phyloP scores from a whole-genome alignment of 2,113 vertebrate genomes.

The Polypterus senegalus region DNA sequence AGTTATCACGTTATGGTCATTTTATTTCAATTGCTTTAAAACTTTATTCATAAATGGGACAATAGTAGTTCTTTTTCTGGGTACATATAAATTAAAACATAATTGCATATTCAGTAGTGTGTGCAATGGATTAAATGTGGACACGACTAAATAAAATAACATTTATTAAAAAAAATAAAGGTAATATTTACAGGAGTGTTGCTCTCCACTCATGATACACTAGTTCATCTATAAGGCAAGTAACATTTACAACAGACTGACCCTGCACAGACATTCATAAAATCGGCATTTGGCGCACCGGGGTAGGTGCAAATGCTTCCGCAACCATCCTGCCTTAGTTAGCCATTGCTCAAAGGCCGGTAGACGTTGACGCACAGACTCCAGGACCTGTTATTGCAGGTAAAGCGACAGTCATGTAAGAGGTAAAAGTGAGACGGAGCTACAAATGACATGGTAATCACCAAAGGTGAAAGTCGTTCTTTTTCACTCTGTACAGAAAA shows the following conservation, averaged over 20 bases:
- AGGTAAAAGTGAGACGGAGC: no score
- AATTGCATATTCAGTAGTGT: slow-evolving; percentile 82
- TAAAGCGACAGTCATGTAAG: no score
- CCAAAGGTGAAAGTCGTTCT: no score
- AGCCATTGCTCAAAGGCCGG: no score
- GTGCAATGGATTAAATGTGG: slow-evolving; percentile 42
- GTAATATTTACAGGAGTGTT: slow-evolving; percentile 51
- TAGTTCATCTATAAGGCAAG: slow-evolving; percentile 60
- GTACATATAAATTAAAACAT: slow-evolving; percentile 48
- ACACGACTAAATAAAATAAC: slow-evolving; percentile 31
- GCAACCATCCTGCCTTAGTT: slow-evolving; percentile 12
- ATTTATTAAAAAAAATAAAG: slow-evolving; percentile 42
- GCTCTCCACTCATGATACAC: slow-evolving; percentile 34
- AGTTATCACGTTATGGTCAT: slow-evolving; percentile 55
- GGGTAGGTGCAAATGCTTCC: slow-evolving; percentile 21
- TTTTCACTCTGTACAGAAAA: no score
- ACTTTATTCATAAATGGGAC: slow-evolving; percentile 55
- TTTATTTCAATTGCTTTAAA: slow-evolving; percentile 53
- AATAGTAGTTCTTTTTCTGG: slow-evolving; percentile 21
- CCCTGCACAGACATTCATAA: slow-evolving; percentile 38
- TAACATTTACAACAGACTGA: slow-evolving; percentile 44
- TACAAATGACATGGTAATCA: no score
- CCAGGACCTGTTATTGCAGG: no score
- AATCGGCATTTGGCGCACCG: slow-evolving; percentile 33
- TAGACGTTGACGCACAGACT: no score